Evolutionary conservation across 2,888 invertebrate genomes (phyloP), one percentile per base, ranked within the genome.

Genomic region (Erpobdella octoculata): DNA sequence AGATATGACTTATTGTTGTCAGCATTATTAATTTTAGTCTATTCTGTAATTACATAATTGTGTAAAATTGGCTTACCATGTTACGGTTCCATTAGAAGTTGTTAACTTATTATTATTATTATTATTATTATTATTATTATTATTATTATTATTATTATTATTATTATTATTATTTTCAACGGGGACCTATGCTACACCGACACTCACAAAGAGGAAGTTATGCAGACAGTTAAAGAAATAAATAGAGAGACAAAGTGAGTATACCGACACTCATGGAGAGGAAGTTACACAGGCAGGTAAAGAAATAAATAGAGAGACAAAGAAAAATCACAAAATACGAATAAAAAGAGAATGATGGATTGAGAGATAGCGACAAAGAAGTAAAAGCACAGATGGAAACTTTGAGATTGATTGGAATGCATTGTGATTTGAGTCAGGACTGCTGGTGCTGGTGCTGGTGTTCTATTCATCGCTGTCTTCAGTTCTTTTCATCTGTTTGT

Each of bases 81-180:
- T n/a, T n/a, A n/a, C n/a, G n/a, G n/a, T n/a, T n/a, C n/a, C n/a
- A 18, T 41, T 41, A 18, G 12, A 12, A 18, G 12, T 41, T 12
- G 12, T 61, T 6, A 31, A 28, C 18, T 61, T 21, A 33, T 61
- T 61, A 33, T 61, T 61, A 12, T 61, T 61, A 33, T 61, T 61
- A 33, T 61, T 61, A 33, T 61, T 61, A 12, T 61, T 61, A 33
- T 61, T 61, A 33, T 61, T 61, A 33, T 61, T 61, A 33, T 61
- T 21, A 33, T 61, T 21, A 33, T 61, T 61, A 33, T 61, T 61
- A 5, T 61, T 21, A 33, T 61, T 4, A 5, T 21, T 21, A 33
- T 61, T 21, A 33, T 61, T 21, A 5, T 61, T 61, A 21, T 61
- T 8, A 21, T 61, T 5, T 28, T 61, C 12, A 33, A 21, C 6